Evolutionary conservation across 2,797 vertebrate species (phyloP), one percentile per base, ranked within the genome.

Genomic region (Melanotaenia pygmaea): DNA sequence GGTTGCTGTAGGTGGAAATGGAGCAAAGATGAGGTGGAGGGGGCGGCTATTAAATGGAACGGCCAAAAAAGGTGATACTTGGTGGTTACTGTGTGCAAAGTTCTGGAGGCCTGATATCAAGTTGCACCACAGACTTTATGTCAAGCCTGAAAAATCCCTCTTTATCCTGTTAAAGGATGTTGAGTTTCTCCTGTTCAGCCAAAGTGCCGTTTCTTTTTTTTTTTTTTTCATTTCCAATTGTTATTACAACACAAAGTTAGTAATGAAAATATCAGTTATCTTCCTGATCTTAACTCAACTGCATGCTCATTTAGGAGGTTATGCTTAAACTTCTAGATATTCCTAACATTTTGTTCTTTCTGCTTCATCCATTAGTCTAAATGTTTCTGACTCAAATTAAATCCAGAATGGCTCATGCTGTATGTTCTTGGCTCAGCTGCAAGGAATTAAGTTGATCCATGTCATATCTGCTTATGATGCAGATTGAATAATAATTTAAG

Each of bases 61-160:
- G 73, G 69, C 73, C 20, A 58, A 62, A 68, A 67, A 80, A 74
- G 71, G 64, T 62, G 40, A 82, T 22, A 32, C 20, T 64, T 50
- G 12, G 13, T 20, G 22, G 61, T 74, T 59, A 22, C 6, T 59
- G 30, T 71, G 51, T 20, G 50, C 61, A 69, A 16, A 64, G 9
- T 24, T 26, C 20, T 50, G 43, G 20, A 70, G 50, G 56, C 20
- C 18, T 43, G 3, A 26, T 67, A 64, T 37, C 20, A 20, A 51
- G 24, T 47, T 28, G 2, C 13, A 1, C 22, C 20, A 38, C 38
- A 26, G 43, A 28, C 43, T 61, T 61, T 18, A 45, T 18, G 18
- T 38, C 4, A 26, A 51, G 26, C 14, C 32, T 53, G 24, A 32
- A 40, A 64, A n/a, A 59, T 32, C 2, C 10, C 4, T 60, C 24